These are phyloP conservation scores for Onthophagus taurus DNA, from an alignment of 1,140 invertebrate species.

Conservation along the genomic window DNA sequence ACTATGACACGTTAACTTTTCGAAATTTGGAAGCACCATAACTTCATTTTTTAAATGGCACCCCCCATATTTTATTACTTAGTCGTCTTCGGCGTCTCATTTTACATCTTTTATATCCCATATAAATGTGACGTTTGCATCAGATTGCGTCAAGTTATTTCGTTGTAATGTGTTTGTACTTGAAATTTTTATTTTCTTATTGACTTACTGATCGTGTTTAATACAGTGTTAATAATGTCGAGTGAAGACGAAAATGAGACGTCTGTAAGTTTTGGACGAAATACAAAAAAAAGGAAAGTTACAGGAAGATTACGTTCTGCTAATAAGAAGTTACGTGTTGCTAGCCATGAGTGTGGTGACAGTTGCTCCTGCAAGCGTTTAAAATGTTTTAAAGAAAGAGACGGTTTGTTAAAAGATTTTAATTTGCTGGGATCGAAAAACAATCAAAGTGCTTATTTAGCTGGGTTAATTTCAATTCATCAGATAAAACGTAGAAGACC, in stretches of 20 bases:
- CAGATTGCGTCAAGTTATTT: conserved; percentile 4
- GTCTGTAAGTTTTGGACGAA: background rate
- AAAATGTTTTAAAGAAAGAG: conserved; percentile 8
- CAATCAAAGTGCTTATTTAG: conserved; percentile 8
- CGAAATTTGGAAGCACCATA: too few relatives aligned
- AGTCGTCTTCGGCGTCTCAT: too few relatives aligned
- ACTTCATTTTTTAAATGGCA: too few relatives aligned
- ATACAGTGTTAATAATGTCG: conserved; percentile 1
- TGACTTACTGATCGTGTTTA: conserved; percentile 1
- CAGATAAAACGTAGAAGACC: background rate
- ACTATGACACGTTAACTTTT: too few relatives aligned
- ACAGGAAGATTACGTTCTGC: conserved; percentile 1
- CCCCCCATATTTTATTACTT: too few relatives aligned
- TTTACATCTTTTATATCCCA: too few relatives aligned
- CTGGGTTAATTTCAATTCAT: conserved; percentile 6
- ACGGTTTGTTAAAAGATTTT: conserved; percentile 6
- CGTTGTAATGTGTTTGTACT: conserved; percentile 6
- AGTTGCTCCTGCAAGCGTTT: conserved; percentile 1
- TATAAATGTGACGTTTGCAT: conserved; percentile 4
- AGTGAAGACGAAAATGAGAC: conserved; percentile 9
- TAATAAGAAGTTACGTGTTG: conserved; percentile 3
- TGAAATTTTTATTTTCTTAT: conserved; percentile 6
- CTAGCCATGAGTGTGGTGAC: conserved; percentile 4
- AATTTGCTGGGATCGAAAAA: conserved; percentile 8
- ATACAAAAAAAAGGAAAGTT: conserved; percentile 6